Base-by-base conservation (phyloP, 2,113 vertebrate species). In the Takifugu flavidus region DNA sequence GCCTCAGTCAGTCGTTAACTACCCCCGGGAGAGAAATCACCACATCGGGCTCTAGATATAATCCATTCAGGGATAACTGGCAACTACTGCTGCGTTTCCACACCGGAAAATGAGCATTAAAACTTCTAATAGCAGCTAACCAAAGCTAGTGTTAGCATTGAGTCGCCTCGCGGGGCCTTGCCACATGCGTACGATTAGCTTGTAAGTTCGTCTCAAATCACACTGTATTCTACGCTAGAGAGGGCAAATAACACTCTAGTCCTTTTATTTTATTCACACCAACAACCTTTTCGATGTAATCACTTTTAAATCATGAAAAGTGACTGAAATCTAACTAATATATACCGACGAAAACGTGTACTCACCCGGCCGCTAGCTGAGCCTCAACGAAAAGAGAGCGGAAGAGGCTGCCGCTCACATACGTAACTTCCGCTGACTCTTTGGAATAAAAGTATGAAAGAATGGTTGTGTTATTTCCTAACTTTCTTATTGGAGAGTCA, bases 331-430 rank as follows among this genome's bases (percentile, higher is more conserved):
- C 2, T 10, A 6, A 12, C 0, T 43, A 59, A 43, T 65, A 13
- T 25, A 1, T 0, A 2, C 4, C 2, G 56, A 53, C 82, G 15
- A 47, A 53, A 70, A 62, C 46, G 64, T 59, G 50, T 46, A 89
- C 87, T 51, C 78, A 90, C 88, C 88, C 82, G 75, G 75, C 77
- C 61, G 31, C 7, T 62, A 74, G 81, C 83, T 70, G 67, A 82
- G 75, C 86, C 82, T 79, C 79, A 64, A 71, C 78, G 79, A 86
- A 90, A 88, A 89, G 89, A 85, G 85, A 49, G 31, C 67, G 84
- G 52, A 72, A 62, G 11, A 61, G 7, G 66, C 5, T 29, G 56
- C 11, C 44, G 43, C 13, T 13, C 2, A 1, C 2, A 0, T 6
- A 79, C 82, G 76, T 89, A 82, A 89, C 70, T 77, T 91, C 88